Base-by-base conservation (phyloP, 2,888 invertebrate species). In the Strigamia maritima region DNA sequence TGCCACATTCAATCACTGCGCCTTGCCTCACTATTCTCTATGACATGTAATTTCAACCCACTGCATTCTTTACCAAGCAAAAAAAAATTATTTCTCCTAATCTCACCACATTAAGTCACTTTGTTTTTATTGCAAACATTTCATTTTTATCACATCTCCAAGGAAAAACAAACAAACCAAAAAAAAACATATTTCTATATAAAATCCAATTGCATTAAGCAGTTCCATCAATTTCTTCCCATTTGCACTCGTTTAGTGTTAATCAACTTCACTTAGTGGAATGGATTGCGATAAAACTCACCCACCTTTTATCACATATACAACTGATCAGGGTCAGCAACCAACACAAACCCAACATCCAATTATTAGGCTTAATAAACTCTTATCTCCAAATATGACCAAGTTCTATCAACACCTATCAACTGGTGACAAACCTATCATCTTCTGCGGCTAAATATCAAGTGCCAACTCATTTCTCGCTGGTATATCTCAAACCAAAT, bases 191-290 rank as follows among this genome's bases (percentile, higher is more conserved):
- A n/a, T 49, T 49, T n/a, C 49, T 60, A 60, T 60, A 60, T 60
- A 60, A 60, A 60, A 60, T 60, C 60, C 60, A 60, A 60, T 60
- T 60, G 60, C 60, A 60, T 60, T 60, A 60, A 60, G 60, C 60
- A 60, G 24, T 60, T 60, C 60, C 60, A 60, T 60, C 60, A 60
- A 60, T 60, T 60, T 60, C 60, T 60, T 60, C 60, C 22, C 60
- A 60, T 60, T 60, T 60, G 60, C 60, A 60, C 60, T 60, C 60
- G 60, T 60, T 60, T 60, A 60, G 60, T 60, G 60, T 60, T 60
- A 60, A 60, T 60, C 60, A 60, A 60, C 60, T 60, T 60, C 60
- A 60, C 60, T 60, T 60, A 60, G 60, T 60, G 24, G 60, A 60
- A 60, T 60, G 60, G 60, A 60, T 60, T 19, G 60, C 60, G 60